Base-by-base conservation (phyloP, 2,113 vertebrate genomes). In the Gasterosteus nipponicus region DNA sequence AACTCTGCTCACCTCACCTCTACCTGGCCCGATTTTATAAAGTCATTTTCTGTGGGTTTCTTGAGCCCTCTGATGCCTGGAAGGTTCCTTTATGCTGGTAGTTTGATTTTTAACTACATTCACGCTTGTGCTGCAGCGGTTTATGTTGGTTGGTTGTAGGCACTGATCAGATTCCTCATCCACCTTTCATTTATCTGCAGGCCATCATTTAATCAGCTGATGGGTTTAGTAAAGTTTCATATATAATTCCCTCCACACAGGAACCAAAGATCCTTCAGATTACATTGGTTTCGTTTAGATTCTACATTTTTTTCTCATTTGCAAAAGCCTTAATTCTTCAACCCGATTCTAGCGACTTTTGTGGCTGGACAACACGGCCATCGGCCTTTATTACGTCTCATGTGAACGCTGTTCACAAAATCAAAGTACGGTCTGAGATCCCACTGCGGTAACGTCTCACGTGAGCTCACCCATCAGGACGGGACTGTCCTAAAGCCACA, bases 121-220 rank as follows among this genome's bases (percentile, higher is more conserved):
- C 89, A 83, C 71, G 82, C 74, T 82, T 91, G 88, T 82, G 89
- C 85, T 85, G 87, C 82, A 84, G 89, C 85, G 64, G 80, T 73
- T 73, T 56, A 35, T 86, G 74, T 73, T 85, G 78, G 78, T 69
- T 59, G 82, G 84, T 87, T 81, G 65, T 76, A 89, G 89, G 90
- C 89, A 91, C 89, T 88, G 89, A 83, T 72, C 68, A 39, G 58
- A 65, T 59, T 82, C 75, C 35, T 70, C 73, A 51, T 57, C 72
- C 56, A 26, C 41, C 33, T 64, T 51, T 35, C 61, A 10, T 56
- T 33, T 12, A 39, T 74, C 15, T 77, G 35, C 26, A 64, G 2
- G 68, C 59, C 81, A 60, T 60, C 53, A 6, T 59, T 42, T 38
- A 0, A 47, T 74, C 70, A 57, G 65, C 72, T 9, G 63, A 80